These are phyloP conservation scores for Botia kubotai DNA, from an alignment of 2,797 vertebrate genomes.

Conservation along the genomic window DNA sequence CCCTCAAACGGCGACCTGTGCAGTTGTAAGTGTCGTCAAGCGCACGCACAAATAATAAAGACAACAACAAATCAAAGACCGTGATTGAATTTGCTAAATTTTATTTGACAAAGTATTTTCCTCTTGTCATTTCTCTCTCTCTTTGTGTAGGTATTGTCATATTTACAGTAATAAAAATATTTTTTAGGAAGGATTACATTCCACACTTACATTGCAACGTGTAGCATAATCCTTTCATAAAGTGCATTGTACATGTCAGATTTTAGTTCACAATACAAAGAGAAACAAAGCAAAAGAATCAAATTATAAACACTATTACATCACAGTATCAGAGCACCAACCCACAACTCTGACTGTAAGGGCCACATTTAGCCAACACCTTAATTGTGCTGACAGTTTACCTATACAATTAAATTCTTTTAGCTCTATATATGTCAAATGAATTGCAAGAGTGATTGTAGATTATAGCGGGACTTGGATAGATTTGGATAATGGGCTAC, in stretches of 20 bases:
- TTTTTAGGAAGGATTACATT: conserved; percentile 88
- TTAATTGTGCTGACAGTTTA: conserved; percentile 66
- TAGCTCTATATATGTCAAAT: conserved; percentile 36
- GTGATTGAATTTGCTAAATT: conserved; percentile 55
- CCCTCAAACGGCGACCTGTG: conserved; percentile 32
- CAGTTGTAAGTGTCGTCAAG: conserved; percentile 17
- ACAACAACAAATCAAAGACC: conserved; percentile 23
- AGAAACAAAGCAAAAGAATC: conserved; percentile 47
- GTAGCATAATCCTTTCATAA: conserved; percentile 81
- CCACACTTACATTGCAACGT: conserved; percentile 91
- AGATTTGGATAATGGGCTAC: conserved; percentile 43
- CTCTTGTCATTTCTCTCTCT: conserved; percentile 53
- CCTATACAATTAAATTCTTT: conserved; percentile 29
- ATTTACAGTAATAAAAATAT: conserved; percentile 91
- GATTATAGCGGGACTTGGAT: conserved; percentile 37
- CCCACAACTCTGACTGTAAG: conserved; percentile 15
- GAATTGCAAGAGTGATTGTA: conserved; percentile 29
- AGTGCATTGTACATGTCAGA: conserved; percentile 81
- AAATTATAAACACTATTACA: conserved; percentile 66
- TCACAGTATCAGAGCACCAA: conserved; percentile 70
- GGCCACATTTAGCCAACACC: conserved; percentile 69
- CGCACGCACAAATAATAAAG: conserved; percentile 33
- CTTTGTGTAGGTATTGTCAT: conserved; percentile 63
- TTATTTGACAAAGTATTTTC: conserved; percentile 78
- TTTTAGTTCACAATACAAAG: conserved; percentile 67